Percentiles rank a stretch among this genome's conserved stretches.
Evolutionary conservation across 2,113 vertebrate species (phyloP).

Genomic region (Corythaixoides concolor): DNA sequence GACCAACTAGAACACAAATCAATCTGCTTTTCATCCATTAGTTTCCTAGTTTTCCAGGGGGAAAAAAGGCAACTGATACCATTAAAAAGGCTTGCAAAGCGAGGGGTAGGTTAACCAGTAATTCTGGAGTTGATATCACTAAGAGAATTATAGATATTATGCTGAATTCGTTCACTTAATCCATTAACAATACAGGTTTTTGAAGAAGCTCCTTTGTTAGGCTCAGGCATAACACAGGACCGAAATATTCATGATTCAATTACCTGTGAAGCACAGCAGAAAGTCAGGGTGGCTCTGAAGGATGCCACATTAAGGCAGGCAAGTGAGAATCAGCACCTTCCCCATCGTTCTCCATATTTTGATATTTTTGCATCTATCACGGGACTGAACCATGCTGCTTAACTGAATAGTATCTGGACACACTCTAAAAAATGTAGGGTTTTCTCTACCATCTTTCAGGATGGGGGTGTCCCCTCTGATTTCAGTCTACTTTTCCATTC

Average conservation of each 20-base stretch:
- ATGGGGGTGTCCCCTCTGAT: background rate
- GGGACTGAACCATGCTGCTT: background rate
- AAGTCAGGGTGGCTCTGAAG: background rate
- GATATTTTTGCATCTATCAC: background rate
- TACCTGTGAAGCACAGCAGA: background rate
- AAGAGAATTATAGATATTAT: background rate
- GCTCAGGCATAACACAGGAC: background rate
- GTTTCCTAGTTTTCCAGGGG: background rate
- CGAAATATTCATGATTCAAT: background rate
- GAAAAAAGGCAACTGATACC: background rate
- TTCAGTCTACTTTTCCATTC: background rate
- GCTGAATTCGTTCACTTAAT: background rate
- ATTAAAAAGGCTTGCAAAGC: background rate
- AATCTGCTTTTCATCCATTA: background rate
- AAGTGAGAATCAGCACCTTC: background rate
- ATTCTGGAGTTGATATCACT: background rate
- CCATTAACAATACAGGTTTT: background rate
- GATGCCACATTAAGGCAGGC: background rate
- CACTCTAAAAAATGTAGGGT: background rate
- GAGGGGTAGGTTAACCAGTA: background rate
- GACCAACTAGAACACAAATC: background rate
- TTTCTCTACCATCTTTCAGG: background rate
- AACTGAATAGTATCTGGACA: background rate
- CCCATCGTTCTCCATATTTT: background rate
- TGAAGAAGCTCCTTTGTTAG: conserved; percentile 19